Conservation (phyloP, 2,113 vertebrate species). For the Oceanodroma tethys region DNA sequence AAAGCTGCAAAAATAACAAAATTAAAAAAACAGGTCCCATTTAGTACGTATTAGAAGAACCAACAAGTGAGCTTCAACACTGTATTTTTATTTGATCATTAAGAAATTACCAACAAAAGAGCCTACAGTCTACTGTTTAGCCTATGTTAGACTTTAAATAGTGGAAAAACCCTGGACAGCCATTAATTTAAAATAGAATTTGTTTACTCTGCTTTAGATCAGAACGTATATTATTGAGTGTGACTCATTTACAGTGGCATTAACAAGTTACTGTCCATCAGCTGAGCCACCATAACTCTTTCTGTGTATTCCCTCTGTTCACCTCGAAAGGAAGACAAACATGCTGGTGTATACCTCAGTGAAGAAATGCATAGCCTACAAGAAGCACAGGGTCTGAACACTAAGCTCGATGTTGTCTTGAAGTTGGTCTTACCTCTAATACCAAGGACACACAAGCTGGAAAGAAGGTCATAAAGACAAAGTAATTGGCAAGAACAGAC, state of each 20-base stretch:
- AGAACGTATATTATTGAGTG: background rate
- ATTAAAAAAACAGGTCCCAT: background rate
- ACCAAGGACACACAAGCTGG: constrained; percentile 95
- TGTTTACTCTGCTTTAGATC: background rate
- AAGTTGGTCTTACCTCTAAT: constrained; percentile 83
- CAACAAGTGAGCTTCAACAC: background rate
- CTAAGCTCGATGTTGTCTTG: background rate
- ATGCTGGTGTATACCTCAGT: accelerated
- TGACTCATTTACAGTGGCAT: background rate
- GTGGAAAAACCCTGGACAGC: background rate
- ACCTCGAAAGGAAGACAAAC: background rate
- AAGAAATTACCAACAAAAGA: background rate
- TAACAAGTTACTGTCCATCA: background rate
- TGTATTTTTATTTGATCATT: background rate
- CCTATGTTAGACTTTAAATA: accelerated
- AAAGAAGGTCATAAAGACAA: constrained; percentile 99
- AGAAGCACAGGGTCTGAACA: background rate
- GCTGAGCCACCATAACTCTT: background rate
- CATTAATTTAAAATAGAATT: background rate
- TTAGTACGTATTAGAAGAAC: background rate
- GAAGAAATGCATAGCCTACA: background rate
- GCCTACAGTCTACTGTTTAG: background rate
- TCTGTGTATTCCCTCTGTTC: background rate
- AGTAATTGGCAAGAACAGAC: constrained; percentile 97
- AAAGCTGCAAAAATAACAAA: constrained; percentile 77